These are phyloP conservation scores for Peromyscus californicus DNA, from an alignment of 2,113 vertebrate species.

Conservation along the genomic window DNA sequence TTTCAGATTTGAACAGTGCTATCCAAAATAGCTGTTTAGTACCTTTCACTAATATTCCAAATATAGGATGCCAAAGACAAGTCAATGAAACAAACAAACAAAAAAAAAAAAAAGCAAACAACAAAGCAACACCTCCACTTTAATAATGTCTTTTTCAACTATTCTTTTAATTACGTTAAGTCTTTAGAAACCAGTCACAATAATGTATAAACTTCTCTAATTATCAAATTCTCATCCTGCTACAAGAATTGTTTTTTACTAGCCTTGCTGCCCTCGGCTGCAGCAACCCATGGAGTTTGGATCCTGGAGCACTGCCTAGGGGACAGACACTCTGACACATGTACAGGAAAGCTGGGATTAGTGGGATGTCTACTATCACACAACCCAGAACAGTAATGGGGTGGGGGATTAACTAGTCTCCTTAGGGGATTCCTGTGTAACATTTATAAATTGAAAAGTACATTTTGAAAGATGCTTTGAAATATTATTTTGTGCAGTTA, in stretches of 20 bases:
- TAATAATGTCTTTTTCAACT: background rate
- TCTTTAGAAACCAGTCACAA: background rate
- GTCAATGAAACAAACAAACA: background rate
- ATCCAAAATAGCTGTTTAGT: constrained; percentile 9
- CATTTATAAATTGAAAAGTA: background rate
- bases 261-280: background rate
- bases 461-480: background rate
- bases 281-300: background rate
- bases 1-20: constrained; percentile 15
- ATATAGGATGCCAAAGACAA: constrained; percentile 2
- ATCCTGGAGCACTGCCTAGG: background rate
- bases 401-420: too few species aligned
- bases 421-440: background rate
- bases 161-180: constrained; percentile 5
- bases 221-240: background rate
- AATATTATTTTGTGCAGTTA: background rate
- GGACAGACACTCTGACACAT: background rate
- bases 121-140: background rate
- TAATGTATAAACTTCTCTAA: background rate
- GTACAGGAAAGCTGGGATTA: background rate
- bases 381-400: background rate
- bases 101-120: background rate
- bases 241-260: background rate
- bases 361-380: background rate
- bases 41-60: background rate